phyloP scores from a whole-genome alignment of 1,140 invertebrate species.

The Mylabris phalerata region DNA sequence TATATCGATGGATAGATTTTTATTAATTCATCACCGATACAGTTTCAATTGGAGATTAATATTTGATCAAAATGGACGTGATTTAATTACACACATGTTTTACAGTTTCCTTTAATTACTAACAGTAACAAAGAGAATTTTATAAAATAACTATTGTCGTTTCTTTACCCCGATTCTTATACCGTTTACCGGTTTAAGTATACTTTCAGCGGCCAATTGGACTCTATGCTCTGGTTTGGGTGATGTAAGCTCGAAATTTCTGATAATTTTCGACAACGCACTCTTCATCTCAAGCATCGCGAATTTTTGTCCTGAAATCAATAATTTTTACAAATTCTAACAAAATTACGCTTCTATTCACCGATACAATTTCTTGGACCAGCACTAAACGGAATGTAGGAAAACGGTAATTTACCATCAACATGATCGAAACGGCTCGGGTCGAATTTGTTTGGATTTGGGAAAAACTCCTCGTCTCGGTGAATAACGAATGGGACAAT shows the following conservation, averaged over 20 bases:
- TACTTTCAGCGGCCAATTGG: not conserved
- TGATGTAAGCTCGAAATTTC: conserved; percentile 9
- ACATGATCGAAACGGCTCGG: conserved; percentile 58
- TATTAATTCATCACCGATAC: too few species aligned
- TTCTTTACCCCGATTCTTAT: not conserved
- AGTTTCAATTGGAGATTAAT: too few species aligned
- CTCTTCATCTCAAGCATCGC: conserved; percentile 29
- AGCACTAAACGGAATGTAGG: conserved; percentile 52
- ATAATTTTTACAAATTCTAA: not conserved
- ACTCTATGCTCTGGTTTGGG: not conserved
- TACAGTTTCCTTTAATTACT: too few species aligned
- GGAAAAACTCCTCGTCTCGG: conserved; percentile 50
- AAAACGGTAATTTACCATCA: conserved; percentile 38
- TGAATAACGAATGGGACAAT: conserved; percentile 48
- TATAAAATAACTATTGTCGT: too few species aligned
- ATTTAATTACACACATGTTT: too few species aligned
- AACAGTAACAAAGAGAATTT: too few species aligned
- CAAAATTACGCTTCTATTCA: conserved; percentile 9
- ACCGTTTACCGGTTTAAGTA: conserved; percentile 5
- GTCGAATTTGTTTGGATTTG: conserved; percentile 60
- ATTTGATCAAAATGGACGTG: too few species aligned
- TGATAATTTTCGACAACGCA: conserved; percentile 21
- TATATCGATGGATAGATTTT: too few species aligned
- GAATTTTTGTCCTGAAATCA: conserved; percentile 27
- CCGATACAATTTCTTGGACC: conserved; percentile 54